phyloP scores from a whole-genome alignment of 2,888 invertebrate genomes.

The Limenitis camilla region DNA sequence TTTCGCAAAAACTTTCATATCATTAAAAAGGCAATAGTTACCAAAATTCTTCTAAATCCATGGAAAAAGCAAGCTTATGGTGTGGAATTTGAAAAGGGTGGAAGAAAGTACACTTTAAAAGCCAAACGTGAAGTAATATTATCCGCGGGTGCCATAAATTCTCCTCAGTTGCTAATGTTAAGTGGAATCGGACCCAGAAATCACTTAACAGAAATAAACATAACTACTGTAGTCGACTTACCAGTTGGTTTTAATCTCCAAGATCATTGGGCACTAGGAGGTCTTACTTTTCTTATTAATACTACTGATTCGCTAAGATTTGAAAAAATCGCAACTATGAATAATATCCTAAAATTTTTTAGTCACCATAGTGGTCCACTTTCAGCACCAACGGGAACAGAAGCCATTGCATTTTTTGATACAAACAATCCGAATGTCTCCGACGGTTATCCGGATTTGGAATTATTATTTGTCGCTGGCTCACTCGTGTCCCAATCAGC shows the following conservation, averaged over 20 bases:
- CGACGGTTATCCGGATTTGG: constrained; percentile 75
- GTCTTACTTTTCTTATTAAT: constrained; percentile 80
- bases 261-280: constrained; percentile 84
- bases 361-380: constrained; percentile 57
- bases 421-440: constrained; percentile 53
- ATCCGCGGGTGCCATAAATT: constrained; percentile 84
- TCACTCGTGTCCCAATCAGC: constrained; percentile 56
- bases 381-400: constrained; percentile 52
- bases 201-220: constrained; percentile 74
- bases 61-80: constrained; percentile 72
- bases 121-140: constrained; percentile 82
- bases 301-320: constrained; percentile 79
- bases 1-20: constrained; percentile 78
- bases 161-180: constrained; percentile 87
- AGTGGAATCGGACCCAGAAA: constrained; percentile 83
- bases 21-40: constrained; percentile 72
- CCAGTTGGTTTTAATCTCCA: constrained; percentile 85
- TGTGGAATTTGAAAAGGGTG: constrained; percentile 71
- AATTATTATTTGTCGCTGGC: constrained; percentile 71
- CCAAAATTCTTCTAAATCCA: constrained; percentile 73
- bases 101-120: constrained; percentile 49
- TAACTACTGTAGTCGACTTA: constrained; percentile 75
- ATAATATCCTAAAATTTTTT: constrained; percentile 71
- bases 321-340: constrained; percentile 55
- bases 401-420: constrained; percentile 73